Evolutionary conservation across 2,888 invertebrate genomes (phyloP).

Genomic region (Nomada fucata): DNA sequence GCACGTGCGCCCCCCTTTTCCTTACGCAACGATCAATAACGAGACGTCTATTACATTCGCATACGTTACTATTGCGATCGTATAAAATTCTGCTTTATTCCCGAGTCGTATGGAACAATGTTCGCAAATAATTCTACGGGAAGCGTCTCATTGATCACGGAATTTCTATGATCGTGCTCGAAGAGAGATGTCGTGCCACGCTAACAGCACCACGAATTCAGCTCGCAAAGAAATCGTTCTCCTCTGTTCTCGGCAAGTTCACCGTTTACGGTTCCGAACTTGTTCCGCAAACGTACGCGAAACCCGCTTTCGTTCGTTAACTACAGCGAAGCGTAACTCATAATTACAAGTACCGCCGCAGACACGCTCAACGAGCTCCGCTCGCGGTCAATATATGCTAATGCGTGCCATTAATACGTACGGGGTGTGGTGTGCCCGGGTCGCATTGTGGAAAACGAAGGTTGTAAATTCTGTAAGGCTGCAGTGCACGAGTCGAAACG

Average conservation of each 20-base stretch:
- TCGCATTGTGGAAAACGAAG: conserved; percentile 29
- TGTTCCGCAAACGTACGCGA: conserved; percentile 46
- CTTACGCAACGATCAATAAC: neutral
- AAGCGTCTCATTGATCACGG: neutral
- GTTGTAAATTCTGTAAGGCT: conserved; percentile 48
- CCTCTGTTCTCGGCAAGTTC: conserved; percentile 13
- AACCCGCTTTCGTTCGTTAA: conserved; percentile 75
- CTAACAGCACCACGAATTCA: conserved; percentile 16
- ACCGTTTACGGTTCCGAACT: conserved; percentile 18
- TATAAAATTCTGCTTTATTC: neutral
- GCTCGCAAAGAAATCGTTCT: conserved; percentile 26
- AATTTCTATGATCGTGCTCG: neutral
- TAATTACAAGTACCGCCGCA: conserved; percentile 77
- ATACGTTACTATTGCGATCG: neutral
- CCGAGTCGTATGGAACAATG: neutral
- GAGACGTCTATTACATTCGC: neutral
- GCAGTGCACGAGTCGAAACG: conserved; percentile 25
- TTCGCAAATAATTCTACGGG: neutral
- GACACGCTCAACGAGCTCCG: conserved; percentile 64
- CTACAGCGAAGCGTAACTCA: conserved; percentile 75
- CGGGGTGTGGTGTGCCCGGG: conserved; percentile 28
- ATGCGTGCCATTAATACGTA: conserved; percentile 65
- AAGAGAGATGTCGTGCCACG: neutral
- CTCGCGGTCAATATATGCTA: conserved; percentile 72
- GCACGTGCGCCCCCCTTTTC: neutral